A percentile compares a stretch with the other conserved stretches of the same genome.
Conservation (phyloP, 1,140 invertebrate species). For the Heliothis virescens region DNA sequence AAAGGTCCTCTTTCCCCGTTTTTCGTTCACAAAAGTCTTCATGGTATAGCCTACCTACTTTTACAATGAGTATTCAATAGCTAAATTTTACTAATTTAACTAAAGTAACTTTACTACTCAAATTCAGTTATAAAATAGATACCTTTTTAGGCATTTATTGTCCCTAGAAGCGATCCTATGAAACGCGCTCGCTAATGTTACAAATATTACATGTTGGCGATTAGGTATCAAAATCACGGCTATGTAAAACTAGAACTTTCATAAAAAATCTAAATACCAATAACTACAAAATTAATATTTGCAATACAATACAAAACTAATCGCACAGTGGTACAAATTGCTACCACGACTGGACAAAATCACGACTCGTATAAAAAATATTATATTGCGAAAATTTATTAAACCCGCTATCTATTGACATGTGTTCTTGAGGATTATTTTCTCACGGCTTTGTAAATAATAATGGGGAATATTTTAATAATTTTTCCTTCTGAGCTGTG, state of each 20-base stretch:
- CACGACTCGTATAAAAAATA: conserved; percentile 46
- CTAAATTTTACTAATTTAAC: too few relatives aligned
- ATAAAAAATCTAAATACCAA: conserved; percentile 11
- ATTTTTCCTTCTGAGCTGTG: not conserved
- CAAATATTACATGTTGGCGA: not conserved
- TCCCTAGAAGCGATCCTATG: too few relatives aligned
- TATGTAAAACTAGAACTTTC: not conserved
- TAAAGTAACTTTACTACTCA: too few relatives aligned
- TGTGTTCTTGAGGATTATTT: conserved; percentile 43
- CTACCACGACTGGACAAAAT: conserved; percentile 22
- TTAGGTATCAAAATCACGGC: not conserved
- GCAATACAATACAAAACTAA: conserved; percentile 49
- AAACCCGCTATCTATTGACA: conserved; percentile 52
- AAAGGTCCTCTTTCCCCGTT: too few relatives aligned
- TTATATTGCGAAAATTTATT: conserved; percentile 66
- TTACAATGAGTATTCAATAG: too few relatives aligned
- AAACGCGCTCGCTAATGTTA: not conserved
- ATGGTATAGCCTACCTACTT: too few relatives aligned
- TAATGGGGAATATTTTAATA: conserved; percentile 33
- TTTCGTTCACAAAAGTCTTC: too few relatives aligned
- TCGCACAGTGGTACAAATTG: conserved; percentile 39
- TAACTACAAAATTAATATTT: conserved; percentile 48
- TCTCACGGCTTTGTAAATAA: conserved; percentile 54
- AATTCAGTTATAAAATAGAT: too few relatives aligned
- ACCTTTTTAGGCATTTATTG: too few relatives aligned